Base-by-base conservation (phyloP, 2,797 vertebrate genomes). In the Pelochelys cantorii region DNA sequence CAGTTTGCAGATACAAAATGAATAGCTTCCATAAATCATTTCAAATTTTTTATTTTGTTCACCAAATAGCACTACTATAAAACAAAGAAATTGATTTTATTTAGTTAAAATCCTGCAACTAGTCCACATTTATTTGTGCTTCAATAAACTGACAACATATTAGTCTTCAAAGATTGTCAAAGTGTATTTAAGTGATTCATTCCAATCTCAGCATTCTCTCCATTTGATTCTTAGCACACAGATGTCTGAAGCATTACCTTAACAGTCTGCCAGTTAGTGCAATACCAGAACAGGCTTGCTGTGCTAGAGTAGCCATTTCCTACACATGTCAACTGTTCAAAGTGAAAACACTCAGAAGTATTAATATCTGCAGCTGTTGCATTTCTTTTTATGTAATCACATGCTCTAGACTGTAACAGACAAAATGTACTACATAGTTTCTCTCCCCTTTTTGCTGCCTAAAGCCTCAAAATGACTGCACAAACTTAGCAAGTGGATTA, bases 81-180 rank as follows among this genome's bases (percentile, higher is more conserved):
- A 83, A 31, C 11, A 68, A 68, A 83, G 62, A 71, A 86, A 82
- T 83, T 82, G 74, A 52, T 53, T 84, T 25, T 81, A 78, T 83
- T 91, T 91, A 81, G 93, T 96, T 84, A 75, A 81, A 91, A 42
- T 91, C 90, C 94, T 94, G 90, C 82, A 59, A 84, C 95, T 93
- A 74, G 84, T 88, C 88, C 90, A 93, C 94, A 90, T 95, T 89
- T 57, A 56, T 86, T 89, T 96, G 86, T 86, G 85, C 92, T 92
- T 92, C 83, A 25, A 90, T 59, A 90, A 86, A 96, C 96, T 97
- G 97, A 96, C 95, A 91, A 75, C 74, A 9, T 65, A 96, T 96
- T 95, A 90, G 10, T 86, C 84, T 87, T 94, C 90, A 15, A 88
- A 94, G 88, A 42, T 86, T 96, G 97, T 95, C 96, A 97, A 92